phyloP scores from a whole-genome alignment of 2,113 vertebrate species.

The Cinclus mexicanus region DNA sequence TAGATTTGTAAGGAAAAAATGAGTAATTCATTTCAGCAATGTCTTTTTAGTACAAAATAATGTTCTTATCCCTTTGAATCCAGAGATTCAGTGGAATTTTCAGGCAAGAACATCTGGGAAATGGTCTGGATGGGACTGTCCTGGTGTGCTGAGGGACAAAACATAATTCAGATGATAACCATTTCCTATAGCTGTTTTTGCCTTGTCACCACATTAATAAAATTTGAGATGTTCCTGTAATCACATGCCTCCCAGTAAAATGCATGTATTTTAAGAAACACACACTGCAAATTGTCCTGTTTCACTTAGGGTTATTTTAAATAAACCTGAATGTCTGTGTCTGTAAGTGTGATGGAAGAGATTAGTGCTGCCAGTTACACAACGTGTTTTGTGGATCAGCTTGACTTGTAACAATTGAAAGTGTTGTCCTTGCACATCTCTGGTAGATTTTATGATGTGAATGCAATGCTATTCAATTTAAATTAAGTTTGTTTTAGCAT shows the following conservation, averaged over 20 bases:
- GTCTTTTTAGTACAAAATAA: neutral
- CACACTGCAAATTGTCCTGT: neutral
- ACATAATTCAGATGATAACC: neutral
- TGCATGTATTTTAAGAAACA: neutral
- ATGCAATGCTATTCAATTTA: neutral
- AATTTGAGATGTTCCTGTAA: neutral
- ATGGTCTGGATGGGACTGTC: neutral
- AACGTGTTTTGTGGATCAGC: neutral
- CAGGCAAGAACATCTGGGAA: neutral
- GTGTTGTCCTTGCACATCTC: neutral
- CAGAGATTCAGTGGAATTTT: neutral
- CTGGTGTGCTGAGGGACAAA: neutral
- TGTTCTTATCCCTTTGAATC: neutral
- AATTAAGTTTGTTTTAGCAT: neutral
- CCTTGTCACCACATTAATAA: neutral
- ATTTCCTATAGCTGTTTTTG: neutral
- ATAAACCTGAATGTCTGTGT: conserved; percentile 36
- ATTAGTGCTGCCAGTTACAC: conserved; percentile 17
- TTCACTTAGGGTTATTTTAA: neutral
- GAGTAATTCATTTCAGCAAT: neutral
- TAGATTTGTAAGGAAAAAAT: neutral
- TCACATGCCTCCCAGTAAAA: neutral
- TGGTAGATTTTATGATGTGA: neutral
- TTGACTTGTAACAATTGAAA: conserved; percentile 3
- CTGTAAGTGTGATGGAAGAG: neutral